Evolutionary conservation across 2,888 invertebrate species (phyloP), one percentile per base, ranked within the genome.

Genomic region (Parnassius apollo): DNA sequence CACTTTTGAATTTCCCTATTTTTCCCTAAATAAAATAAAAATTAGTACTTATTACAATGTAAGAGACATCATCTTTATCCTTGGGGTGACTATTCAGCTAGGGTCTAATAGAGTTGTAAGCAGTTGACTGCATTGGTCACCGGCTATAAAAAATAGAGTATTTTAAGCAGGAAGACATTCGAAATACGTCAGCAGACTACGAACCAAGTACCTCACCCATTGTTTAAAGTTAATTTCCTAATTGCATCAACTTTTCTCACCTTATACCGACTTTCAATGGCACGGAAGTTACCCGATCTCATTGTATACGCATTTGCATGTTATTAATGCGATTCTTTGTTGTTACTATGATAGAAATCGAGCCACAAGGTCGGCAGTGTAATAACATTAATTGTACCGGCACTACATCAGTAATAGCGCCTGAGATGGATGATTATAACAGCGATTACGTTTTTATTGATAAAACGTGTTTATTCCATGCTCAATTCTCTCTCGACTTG

Each of bases 261-360:
- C 78, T 78, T 73, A 75, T 72, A 74, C 74, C 80, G 45, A 85
- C 86, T 86, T 87, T 88, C 87, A 87, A 88, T 86, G 82, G 81
- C 71, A 72, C 86, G 89, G 90, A 90, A 90, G 82, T 75, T 49
- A 54, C 59, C 65, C 69, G 75, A 75, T 74, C 73, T 80, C 79
- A 79, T 80, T 81, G 76, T 80, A 71, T 53, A 70, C 67, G 66
- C 75, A 85, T 90, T 90, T 89, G 88, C 90, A 91, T 91, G 78
- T 78, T 74, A 85, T 88, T 88, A 83, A 81, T 77, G 77, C 78
- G 75, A 74, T 70, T 82, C 79, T 85, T 85, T 80, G 83, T 85
- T 81, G 77, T 62, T 62, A 58, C 76, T 80, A 75, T 78, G 86
- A 86, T 89, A 87, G 85, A 87, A 88, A 88, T 88, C 88, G 70